A percentile compares a stretch with the other conserved stretches of the same genome.
phyloP scores from a whole-genome alignment of 2,888 invertebrate genomes.

The Nebria brevicollis region DNA sequence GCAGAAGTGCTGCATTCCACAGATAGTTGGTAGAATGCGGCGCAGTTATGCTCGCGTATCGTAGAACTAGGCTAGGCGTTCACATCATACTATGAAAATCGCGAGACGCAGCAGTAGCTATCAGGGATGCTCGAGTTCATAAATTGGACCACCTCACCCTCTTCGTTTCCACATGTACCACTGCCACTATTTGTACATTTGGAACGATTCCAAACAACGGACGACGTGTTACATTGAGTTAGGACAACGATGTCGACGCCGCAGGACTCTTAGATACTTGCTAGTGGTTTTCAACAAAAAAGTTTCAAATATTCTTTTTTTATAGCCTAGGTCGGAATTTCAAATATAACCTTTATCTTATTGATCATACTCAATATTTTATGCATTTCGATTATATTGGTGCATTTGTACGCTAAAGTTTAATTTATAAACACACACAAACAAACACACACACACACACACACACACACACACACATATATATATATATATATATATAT shows the following conservation, averaged over 20 bases:
- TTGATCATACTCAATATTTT: neutral
- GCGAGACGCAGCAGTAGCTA: constrained; percentile 9
- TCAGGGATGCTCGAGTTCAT: constrained; percentile 9
- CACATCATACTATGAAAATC: constrained; percentile 3
- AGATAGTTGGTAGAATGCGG: constrained; percentile 9
- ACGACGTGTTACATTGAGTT: constrained; percentile 31
- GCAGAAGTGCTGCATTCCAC: constrained; percentile 1
- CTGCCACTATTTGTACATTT: constrained; percentile 12
- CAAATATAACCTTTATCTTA: neutral
- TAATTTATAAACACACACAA: too few species aligned
- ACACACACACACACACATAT: too few species aligned
- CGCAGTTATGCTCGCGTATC: constrained; percentile 9
- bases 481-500: too few species aligned
- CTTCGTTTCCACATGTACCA: neutral
- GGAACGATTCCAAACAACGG: constrained; percentile 28
- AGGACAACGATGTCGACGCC: constrained; percentile 20
- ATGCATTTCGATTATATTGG: neutral
- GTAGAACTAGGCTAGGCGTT: neutral
- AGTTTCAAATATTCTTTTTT: neutral
- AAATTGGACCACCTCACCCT: constrained; percentile 6
- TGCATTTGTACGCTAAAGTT: too few species aligned
- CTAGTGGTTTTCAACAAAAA: neutral
- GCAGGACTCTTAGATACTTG: constrained; percentile 12
- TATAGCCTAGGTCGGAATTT: neutral
- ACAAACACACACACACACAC: too few species aligned